A percentile compares a stretch with the other conserved stretches of the same genome.
Conservation (phyloP, 2,797 vertebrate species). For the Perdix hodgsoniae region DNA sequence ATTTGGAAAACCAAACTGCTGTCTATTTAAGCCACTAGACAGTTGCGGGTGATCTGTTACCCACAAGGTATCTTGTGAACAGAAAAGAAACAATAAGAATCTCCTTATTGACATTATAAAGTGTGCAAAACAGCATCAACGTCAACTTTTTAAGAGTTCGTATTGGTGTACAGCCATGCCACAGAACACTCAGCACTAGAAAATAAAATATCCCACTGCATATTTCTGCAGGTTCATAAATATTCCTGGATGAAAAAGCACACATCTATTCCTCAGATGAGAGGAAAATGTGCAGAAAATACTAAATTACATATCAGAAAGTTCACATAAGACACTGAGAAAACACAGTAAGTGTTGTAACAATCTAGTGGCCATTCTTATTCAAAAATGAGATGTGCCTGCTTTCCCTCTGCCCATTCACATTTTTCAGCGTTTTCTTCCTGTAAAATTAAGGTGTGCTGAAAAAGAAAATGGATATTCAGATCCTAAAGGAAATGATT, state of each 20-base stretch:
- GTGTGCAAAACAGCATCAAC: neutral
- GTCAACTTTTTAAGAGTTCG: neutral
- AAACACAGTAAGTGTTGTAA: neutral
- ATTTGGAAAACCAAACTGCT: neutral
- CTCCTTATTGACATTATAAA: neutral
- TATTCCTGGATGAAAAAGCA: neutral
- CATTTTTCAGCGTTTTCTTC: fast-evolving
- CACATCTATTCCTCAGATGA: neutral
- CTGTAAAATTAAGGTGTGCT: neutral
- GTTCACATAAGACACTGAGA: neutral
- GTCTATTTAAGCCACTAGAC: neutral
- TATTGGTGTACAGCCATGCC: neutral
- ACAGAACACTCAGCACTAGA: neutral
- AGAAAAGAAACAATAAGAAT: neutral
- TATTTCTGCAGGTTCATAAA: neutral
- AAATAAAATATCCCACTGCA: neutral
- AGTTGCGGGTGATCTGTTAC: neutral
- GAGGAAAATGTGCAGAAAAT: neutral
- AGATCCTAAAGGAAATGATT: neutral
- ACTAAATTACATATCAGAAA: neutral
- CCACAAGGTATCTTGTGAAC: neutral
- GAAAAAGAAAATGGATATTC: neutral
- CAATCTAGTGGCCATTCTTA: neutral
- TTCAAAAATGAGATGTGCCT: neutral
- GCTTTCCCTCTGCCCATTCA: neutral